Evolutionary conservation across 2,797 vertebrate genomes (phyloP).

Genomic region (Sebastes reedi): DNA sequence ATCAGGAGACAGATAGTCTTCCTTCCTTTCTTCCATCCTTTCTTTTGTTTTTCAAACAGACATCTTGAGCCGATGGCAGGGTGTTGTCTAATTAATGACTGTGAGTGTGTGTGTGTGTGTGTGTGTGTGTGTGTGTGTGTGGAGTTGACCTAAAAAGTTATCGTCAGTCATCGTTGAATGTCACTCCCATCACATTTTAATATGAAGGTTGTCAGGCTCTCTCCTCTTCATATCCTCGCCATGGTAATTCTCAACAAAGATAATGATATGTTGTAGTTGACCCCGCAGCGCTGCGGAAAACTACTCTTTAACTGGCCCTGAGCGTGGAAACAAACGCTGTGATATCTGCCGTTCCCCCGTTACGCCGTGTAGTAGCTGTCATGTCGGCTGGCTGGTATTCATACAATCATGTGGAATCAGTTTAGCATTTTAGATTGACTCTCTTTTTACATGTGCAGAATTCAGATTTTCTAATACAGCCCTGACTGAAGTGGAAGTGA

Average conservation of each 20-base stretch:
- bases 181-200: constrained; percentile 54
- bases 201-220: constrained; percentile 57
- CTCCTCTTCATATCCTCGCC: constrained; percentile 16
- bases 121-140: not conserved
- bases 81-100: constrained; percentile 75
- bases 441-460: not conserved
- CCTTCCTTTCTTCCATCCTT: constrained; percentile 53
- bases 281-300: constrained; percentile 24
- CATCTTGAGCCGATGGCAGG: constrained; percentile 66
- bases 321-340: constrained; percentile 3
- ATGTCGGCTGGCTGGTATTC: not conserved
- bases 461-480: not conserved
- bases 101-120: constrained; percentile 28
- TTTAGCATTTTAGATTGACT: not conserved
- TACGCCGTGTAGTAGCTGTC: not conserved
- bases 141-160: constrained; percentile 72
- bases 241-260: constrained; percentile 20
- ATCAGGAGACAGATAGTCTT: constrained; percentile 57
- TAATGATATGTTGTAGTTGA: constrained; percentile 56
- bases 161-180: constrained; percentile 54
- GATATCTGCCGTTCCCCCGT: constrained; percentile 22
- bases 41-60: constrained; percentile 71
- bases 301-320: constrained; percentile 17
- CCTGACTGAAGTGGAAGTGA: not conserved
- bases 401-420: not conserved